A percentile compares a stretch with the other conserved stretches of the same genome.
phyloP scores from a whole-genome alignment of 2,888 invertebrate species.

The Neoaliturus tenellus region DNA sequence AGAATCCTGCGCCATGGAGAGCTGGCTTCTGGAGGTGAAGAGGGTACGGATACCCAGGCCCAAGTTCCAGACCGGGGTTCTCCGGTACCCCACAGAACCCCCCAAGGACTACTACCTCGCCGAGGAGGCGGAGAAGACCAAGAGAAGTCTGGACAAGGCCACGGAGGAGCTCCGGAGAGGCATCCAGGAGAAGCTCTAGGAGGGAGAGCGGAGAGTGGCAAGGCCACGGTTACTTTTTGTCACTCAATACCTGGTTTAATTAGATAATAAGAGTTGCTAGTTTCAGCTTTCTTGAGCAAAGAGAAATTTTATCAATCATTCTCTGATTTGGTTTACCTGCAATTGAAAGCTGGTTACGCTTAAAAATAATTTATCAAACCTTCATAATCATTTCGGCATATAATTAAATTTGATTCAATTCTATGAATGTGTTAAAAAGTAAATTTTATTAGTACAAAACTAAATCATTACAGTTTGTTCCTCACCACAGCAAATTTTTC shows the following conservation, averaged over 20 bases:
- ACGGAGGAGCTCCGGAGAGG: constrained; percentile 86
- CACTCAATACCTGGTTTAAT: constrained; percentile 45
- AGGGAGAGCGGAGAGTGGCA: background rate
- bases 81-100: constrained; percentile 81
- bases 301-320: too few relatives aligned
- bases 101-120: constrained; percentile 88
- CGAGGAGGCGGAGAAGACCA: constrained; percentile 77
- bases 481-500: too few relatives aligned
- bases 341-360: too few relatives aligned
- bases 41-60: constrained; percentile 90
- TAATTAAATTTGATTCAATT: too few relatives aligned
- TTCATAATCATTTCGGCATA: too few relatives aligned
- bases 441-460: too few relatives aligned
- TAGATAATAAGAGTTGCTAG: background rate
- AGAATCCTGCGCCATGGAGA: constrained; percentile 79
- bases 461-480: too few relatives aligned
- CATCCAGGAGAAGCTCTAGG: constrained; percentile 84
- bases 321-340: too few relatives aligned
- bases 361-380: too few relatives aligned
- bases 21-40: constrained; percentile 90
- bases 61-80: constrained; percentile 81
- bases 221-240: background rate
- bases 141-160: constrained; percentile 79
- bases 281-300: background rate
- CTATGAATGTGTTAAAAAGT: too few relatives aligned